phyloP scores from a whole-genome alignment of 2,113 vertebrate genomes.

The Anser brachyrhynchus region DNA sequence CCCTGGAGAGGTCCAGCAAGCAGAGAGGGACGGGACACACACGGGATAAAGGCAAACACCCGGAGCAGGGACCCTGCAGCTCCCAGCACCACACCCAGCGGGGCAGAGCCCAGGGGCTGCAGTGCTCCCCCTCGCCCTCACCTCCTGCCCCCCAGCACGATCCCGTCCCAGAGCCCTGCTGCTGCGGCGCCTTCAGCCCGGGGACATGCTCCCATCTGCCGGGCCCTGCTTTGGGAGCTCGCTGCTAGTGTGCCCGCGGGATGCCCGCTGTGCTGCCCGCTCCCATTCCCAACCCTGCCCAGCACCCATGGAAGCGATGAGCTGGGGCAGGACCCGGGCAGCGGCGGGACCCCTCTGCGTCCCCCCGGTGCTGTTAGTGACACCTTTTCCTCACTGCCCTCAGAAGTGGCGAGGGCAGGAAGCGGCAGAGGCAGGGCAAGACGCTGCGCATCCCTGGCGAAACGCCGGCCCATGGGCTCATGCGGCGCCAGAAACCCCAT shows the following conservation, averaged over 20 bases:
- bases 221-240: too few relatives aligned
- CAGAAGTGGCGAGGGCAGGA: slow-evolving; percentile 39
- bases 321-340: background rate
- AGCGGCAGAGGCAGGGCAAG: background rate
- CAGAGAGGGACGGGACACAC: background rate
- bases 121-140: too few relatives aligned
- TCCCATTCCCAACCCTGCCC: background rate
- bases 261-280: background rate
- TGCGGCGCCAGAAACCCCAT: background rate
- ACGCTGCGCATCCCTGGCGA: accelerated
- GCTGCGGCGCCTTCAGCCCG: too few relatives aligned
- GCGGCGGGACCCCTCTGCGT: background rate
- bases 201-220: too few relatives aligned
- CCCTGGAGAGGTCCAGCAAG: background rate
- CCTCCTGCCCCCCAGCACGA: too few relatives aligned
- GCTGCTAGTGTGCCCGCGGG: too few relatives aligned
- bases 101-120: background rate
- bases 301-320: background rate
- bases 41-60: accelerated
- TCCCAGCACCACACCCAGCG: accelerated
- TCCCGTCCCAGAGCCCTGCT: too few relatives aligned
- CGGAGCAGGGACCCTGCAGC: background rate
- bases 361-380: background rate
- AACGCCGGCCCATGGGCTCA: accelerated
- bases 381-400: background rate